These are phyloP conservation scores for Gymnarchus niloticus DNA, from an alignment of 2,113 vertebrate genomes.

Conservation along the genomic window DNA sequence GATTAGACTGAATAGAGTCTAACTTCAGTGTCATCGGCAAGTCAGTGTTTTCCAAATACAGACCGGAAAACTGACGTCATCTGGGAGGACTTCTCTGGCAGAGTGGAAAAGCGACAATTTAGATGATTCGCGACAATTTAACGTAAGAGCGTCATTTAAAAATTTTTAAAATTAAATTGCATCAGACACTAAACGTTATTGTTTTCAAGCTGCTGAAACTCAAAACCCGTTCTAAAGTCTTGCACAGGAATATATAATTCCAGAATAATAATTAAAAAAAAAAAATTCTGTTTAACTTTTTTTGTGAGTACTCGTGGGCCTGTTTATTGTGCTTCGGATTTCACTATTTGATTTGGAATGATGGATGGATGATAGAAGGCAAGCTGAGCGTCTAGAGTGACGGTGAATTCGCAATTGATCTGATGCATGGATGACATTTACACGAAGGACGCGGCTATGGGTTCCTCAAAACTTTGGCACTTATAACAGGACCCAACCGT, in stretches of 20 bases:
- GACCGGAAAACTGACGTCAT: not conserved
- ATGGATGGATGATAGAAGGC: not conserved
- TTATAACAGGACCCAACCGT: not conserved
- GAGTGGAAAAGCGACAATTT: not conserved
- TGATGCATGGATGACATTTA: not conserved
- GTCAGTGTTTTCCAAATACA: not conserved
- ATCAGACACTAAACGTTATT: not conserved
- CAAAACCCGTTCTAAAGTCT: not conserved
- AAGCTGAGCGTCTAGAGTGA: too few species aligned
- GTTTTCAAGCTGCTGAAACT: not conserved
- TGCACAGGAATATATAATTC: not conserved
- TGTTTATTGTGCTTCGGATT: not conserved
- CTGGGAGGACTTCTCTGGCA: not conserved
- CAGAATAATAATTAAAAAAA: too few species aligned
- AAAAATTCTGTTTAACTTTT: not conserved
- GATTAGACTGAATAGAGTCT: constrained; percentile 7
- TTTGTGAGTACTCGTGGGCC: not conserved
- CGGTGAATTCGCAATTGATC: not conserved
- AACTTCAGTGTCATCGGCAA: constrained; percentile 4
- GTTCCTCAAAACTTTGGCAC: not conserved
- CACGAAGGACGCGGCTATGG: not conserved
- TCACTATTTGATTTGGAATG: not conserved
- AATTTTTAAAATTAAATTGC: not conserved
- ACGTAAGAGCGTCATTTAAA: not conserved
- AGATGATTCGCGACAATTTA: not conserved